Conservation (phyloP, 2,113 vertebrate genomes). For the Accipiter cooperii region DNA sequence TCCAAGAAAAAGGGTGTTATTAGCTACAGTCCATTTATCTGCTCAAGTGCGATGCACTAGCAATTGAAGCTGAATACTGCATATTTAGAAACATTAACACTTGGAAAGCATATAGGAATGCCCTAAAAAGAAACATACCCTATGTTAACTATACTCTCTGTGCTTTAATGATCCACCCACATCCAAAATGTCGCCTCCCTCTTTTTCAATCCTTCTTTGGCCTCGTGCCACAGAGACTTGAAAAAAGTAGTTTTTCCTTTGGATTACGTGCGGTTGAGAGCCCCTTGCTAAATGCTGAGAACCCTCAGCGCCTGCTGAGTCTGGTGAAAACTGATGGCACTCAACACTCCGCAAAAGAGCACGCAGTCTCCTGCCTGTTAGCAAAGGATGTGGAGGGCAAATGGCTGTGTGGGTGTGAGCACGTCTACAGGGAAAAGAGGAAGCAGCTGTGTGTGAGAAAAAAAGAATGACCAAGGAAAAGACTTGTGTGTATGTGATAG, state of each 20-base stretch:
- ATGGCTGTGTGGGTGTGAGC: constrained; percentile 52
- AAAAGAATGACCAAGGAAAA: constrained; percentile 24
- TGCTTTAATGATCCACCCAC: constrained; percentile 53
- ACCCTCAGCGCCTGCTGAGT: constrained; percentile 36
- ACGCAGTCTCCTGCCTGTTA: neutral
- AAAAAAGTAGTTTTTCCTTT: constrained; percentile 6
- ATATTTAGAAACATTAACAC: constrained; percentile 24
- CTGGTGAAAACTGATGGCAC: constrained; percentile 35
- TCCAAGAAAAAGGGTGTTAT: neutral
- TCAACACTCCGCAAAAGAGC: neutral
- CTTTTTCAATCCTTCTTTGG: constrained; percentile 38
- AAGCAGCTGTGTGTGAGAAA: constrained; percentile 41
- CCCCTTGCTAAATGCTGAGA: constrained; percentile 4
- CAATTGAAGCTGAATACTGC: neutral
- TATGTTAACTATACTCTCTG: constrained; percentile 41
- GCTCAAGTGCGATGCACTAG: neutral
- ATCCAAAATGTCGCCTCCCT: constrained; percentile 42
- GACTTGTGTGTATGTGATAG: constrained; percentile 11
- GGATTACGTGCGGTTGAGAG: neutral
- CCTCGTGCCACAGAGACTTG: neutral
- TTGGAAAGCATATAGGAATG: constrained; percentile 24
- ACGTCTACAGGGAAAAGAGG: constrained; percentile 27
- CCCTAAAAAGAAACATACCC: constrained; percentile 42
- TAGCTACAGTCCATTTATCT: neutral
- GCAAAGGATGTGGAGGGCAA: constrained; percentile 48